A percentile compares a stretch with the other conserved stretches of the same genome.
These are phyloP conservation scores for Catharus bicknelli DNA, from an alignment of 2,113 vertebrate species.

Conservation along the genomic window DNA sequence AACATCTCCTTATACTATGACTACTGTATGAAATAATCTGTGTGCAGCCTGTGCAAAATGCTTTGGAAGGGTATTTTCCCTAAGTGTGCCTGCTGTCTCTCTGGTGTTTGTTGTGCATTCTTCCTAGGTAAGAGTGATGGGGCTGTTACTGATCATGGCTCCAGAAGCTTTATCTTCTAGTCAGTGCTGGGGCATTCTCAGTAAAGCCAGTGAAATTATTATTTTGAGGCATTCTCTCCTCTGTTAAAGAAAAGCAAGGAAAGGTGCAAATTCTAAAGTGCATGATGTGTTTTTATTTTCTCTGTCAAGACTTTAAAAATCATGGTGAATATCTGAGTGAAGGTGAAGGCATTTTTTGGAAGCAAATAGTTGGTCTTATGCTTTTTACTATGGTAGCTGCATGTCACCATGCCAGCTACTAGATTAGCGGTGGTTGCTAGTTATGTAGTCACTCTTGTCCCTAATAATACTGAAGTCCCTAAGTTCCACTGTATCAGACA, in stretches of 20 bases:
- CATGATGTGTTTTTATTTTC: not conserved
- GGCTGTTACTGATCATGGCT: not conserved
- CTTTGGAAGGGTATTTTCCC: not conserved
- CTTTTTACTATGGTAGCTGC: slow-evolving; percentile 23
- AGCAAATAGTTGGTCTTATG: not conserved
- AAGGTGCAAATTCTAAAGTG: not conserved
- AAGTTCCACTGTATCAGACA: not conserved
- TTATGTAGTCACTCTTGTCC: not conserved
- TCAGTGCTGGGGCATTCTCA: not conserved
- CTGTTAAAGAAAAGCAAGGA: not conserved
- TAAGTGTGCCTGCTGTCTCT: fast-evolving
- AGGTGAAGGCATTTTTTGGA: not conserved
- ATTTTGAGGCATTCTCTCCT: not conserved
- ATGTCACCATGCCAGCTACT: not conserved
- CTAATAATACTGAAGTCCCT: not conserved
- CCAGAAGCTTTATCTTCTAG: not conserved
- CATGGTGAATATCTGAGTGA: not conserved
- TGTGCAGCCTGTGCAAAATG: not conserved
- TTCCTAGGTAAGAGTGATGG: not conserved
- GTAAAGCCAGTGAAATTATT: not conserved
- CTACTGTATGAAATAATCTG: not conserved
- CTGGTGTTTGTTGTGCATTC: not conserved
- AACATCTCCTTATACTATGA: not conserved
- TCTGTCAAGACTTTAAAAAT: not conserved
- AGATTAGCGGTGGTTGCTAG: not conserved